Evolutionary conservation across 2,888 invertebrate species (phyloP).

Genomic region (Malacosoma neustria): DNA sequence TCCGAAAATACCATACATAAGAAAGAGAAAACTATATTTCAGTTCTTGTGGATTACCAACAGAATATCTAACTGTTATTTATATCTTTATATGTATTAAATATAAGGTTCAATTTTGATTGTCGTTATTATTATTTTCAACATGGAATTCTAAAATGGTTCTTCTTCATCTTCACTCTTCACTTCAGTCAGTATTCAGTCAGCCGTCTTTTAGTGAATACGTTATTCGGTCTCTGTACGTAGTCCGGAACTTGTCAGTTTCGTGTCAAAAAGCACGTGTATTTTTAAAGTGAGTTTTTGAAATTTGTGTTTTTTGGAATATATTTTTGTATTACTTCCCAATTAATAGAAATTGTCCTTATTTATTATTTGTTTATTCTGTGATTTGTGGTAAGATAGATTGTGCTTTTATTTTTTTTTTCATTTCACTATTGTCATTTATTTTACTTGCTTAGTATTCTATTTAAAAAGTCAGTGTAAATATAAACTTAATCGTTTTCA

Average conservation of each 20-base stretch:
- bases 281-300: constrained; percentile 23
- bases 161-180: too few species aligned
- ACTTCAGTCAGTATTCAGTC: constrained; percentile 23
- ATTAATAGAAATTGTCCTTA: too few species aligned
- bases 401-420: too few species aligned
- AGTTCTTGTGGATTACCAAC: constrained; percentile 37
- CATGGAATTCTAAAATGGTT: constrained; percentile 31
- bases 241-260: constrained; percentile 18
- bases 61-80: constrained; percentile 10
- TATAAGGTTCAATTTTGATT: constrained; percentile 31
- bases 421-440: too few species aligned
- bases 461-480: too few species aligned
- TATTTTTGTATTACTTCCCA: too few species aligned
- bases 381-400: too few species aligned
- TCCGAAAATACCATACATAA: constrained; percentile 14
- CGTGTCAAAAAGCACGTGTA: constrained; percentile 25
- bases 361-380: too few species aligned
- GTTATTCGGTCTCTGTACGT: constrained; percentile 38
- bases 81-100: constrained; percentile 13
- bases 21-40: constrained; percentile 36
- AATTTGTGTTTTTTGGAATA: constrained; percentile 10
- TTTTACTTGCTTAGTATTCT: too few species aligned
- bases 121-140: constrained; percentile 37
- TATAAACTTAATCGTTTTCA: too few species aligned
- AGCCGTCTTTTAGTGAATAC: constrained; percentile 27